These are phyloP conservation scores for Mixornis gularis DNA, from an alignment of 2,113 vertebrate genomes.

Conservation along the genomic window DNA sequence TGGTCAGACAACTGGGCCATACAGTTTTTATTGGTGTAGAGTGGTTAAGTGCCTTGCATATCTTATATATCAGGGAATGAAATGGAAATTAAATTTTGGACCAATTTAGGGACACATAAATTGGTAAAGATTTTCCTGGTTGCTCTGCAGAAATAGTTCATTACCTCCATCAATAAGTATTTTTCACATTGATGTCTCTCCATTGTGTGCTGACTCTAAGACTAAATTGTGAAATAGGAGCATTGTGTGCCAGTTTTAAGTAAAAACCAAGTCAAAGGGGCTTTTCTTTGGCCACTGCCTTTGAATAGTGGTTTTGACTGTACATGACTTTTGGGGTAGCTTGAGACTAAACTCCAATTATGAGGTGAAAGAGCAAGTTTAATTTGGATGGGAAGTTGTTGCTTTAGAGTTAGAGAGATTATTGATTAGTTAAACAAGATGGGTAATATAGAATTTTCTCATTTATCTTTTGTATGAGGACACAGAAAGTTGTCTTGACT, in stretches of 20 bases:
- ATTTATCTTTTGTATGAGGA: not conserved
- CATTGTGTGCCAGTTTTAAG: not conserved
- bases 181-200: not conserved
- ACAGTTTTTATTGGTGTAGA: not conserved
- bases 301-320: not conserved
- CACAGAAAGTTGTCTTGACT: not conserved
- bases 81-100: not conserved
- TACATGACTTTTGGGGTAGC: not conserved
- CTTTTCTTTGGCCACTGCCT: not conserved
- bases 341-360: not conserved
- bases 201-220: not conserved
- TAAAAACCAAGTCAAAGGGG: not conserved
- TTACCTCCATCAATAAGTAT: not conserved
- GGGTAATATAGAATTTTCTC: not conserved
- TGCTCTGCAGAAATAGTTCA: not conserved
- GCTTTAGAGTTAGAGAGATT: not conserved
- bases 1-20: not conserved
- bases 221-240: not conserved
- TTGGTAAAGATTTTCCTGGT: not conserved
- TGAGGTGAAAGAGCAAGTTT: not conserved
- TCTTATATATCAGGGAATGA: not conserved
- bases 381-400: not conserved
- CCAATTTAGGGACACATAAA: not conserved
- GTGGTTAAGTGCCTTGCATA: not conserved
- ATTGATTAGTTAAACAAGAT: not conserved